Base-by-base conservation (phyloP, 2,797 vertebrate species). In the Epinephelus malabaricus region DNA sequence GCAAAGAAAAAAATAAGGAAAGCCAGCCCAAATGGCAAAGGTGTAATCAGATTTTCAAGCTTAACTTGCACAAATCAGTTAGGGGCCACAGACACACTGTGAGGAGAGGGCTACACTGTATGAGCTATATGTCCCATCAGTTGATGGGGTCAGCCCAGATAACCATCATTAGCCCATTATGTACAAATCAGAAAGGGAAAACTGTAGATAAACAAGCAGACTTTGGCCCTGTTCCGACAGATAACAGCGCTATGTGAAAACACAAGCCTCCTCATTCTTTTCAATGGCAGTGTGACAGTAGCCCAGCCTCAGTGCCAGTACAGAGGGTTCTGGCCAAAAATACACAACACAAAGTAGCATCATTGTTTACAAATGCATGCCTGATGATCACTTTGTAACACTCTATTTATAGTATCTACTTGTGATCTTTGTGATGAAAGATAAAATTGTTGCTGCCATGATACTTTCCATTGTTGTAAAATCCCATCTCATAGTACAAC, bases 41-140 rank as follows among this genome's bases (percentile, higher is more conserved):
- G 8, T 54, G 5, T 19, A 50, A 55, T 66, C 23, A 23, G 6
- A 14, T 75, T 67, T 63, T 51, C 19, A 12, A 67, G 60, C 46
- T 67, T 18, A 65, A 61, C 18, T 40, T 73, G 46, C 18, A 54
- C 53, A 25, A 68, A 30, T 69, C 67, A 55, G 67, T 79, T 30
- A 50, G 11, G 38, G 51, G 27, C 10, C 25, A 61, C 49, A 21
- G 45, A 46, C 38, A 63, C 19, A 14, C 30, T 75, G 30, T 53
- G 7, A 53, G 14, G 17, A 55, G 5, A 55, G 51, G 14, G 21
- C 14, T 21, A 4, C 27, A 19, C 17, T 34, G 6, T 51, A 17
- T 12, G n/a, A 50, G 3, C 17, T 19, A 9, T 23, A 34, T 43
- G 14, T 69, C 4, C 5, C n/a, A 30, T 74, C 6, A 54, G 15